These are phyloP conservation scores for Mamestra configurata DNA, from an alignment of 1,140 invertebrate genomes.

Conservation along the genomic window DNA sequence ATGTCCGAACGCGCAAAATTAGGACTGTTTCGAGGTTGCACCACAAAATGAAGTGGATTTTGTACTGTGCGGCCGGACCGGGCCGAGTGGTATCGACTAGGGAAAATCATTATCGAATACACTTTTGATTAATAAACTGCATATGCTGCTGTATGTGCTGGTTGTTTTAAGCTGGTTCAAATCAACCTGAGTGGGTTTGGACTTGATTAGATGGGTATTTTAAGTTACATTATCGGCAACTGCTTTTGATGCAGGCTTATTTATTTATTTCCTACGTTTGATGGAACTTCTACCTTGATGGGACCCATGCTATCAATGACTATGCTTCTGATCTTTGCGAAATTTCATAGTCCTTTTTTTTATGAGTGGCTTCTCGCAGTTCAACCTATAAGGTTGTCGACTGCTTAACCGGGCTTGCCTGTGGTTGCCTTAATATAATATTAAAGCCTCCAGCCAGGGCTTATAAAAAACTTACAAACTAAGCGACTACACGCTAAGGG, in stretches of 20 bases:
- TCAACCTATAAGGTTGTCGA: no score
- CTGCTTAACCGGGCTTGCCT: no score
- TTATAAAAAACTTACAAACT: no score
- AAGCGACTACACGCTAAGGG: no score
- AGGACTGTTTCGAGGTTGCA: conserved; percentile 78
- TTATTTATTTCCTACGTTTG: no score
- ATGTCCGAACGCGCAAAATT: conserved; percentile 85
- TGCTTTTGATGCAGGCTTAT: neutral
- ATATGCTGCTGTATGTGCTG: conserved; percentile 18
- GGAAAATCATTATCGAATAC: conserved; percentile 81
- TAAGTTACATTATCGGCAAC: neutral
- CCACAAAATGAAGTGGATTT: conserved; percentile 85
- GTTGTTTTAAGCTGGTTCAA: conserved; percentile 20
- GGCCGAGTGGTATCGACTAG: conserved; percentile 64
- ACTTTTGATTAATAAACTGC: conserved; percentile 63
- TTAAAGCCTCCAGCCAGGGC: no score
- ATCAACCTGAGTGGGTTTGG: neutral
- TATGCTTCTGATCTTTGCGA: no score
- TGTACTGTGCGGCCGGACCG: conserved; percentile 61
- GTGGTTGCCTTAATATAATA: no score
- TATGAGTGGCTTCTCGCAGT: no score
- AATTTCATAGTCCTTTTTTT: no score
- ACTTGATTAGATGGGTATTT: neutral
- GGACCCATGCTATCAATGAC: no score
- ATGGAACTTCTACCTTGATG: no score